Percentiles rank a stretch among this genome's conserved stretches.
These are phyloP conservation scores for Aldrovandia affinis DNA, from an alignment of 2,797 vertebrate species.

Conservation along the genomic window DNA sequence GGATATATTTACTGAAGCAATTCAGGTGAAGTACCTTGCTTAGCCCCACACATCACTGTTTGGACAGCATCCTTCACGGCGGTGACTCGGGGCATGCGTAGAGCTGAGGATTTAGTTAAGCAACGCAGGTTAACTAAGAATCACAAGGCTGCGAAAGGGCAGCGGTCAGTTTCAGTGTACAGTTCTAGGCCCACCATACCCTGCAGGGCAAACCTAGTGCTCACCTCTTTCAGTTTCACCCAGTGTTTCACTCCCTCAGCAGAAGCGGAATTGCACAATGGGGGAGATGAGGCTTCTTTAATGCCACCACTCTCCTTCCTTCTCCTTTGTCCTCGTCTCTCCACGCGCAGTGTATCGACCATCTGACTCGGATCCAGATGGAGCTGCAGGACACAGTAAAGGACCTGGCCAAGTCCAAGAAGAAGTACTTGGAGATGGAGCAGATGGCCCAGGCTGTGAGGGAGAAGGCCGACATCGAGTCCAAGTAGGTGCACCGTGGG, in stretches of 20 bases:
- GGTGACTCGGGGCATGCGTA: too few relatives aligned
- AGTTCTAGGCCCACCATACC: neutral
- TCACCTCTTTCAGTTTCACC: neutral
- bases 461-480: constrained; percentile 97
- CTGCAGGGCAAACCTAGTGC: neutral
- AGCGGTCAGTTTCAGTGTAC: neutral
- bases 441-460: constrained; percentile 96
- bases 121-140: neutral
- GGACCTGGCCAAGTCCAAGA: constrained; percentile 97
- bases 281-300: neutral
- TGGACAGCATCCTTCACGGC: too few relatives aligned
- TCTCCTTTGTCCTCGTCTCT: constrained; percentile 38
- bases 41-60: neutral
- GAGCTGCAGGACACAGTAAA: constrained; percentile 97
- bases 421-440: constrained; percentile 97
- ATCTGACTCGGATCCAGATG: constrained; percentile 92
- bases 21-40: neutral
- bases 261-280: too few relatives aligned
- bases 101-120: too few relatives aligned
- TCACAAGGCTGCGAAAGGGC: neutral
- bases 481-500: constrained; percentile 84
- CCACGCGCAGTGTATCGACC: constrained; percentile 86
- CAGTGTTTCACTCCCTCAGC: neutral
- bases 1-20: neutral
- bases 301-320: neutral